Conservation (phyloP, 2,113 vertebrate species). For the Hippocampus barbouri region DNA sequence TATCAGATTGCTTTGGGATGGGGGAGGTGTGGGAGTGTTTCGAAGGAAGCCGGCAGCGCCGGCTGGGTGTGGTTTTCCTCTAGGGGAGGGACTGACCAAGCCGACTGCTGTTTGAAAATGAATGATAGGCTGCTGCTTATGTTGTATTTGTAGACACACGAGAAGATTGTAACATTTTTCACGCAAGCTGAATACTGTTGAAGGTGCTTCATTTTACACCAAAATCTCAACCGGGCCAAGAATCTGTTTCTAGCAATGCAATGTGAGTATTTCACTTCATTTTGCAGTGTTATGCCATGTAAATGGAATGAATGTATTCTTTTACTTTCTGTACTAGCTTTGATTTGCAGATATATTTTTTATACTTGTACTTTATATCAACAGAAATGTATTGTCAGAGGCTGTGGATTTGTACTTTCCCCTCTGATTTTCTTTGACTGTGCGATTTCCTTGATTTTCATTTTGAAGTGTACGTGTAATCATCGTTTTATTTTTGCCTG, state of each 20-base stretch:
- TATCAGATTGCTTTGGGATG: slow-evolving; percentile 54
- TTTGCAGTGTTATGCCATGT: background rate
- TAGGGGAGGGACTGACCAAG: slow-evolving; percentile 45
- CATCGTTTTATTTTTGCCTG: background rate
- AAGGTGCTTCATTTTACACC: background rate
- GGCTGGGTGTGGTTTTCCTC: slow-evolving; percentile 65
- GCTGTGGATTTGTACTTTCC: background rate
- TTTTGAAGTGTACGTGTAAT: background rate
- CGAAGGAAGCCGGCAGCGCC: slow-evolving; percentile 37
- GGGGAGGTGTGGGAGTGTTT: slow-evolving; percentile 11
- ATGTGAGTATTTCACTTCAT: slow-evolving; percentile 42
- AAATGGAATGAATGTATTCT: background rate
- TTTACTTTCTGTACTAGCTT: background rate
- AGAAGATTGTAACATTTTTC: background rate
- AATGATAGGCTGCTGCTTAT: slow-evolving; percentile 44
- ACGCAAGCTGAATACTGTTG: background rate
- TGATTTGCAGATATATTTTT: background rate
- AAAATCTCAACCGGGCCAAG: background rate
- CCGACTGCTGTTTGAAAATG: slow-evolving; percentile 73
- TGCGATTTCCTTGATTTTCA: background rate
- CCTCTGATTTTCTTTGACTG: background rate
- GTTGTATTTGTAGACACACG: slow-evolving; percentile 35
- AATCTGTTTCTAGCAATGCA: slow-evolving; percentile 39
- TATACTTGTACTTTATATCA: too few relatives aligned
- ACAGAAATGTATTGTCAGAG: background rate